These are phyloP conservation scores for Cnemophilus loriae DNA, from an alignment of 2,113 vertebrate species.

Conservation along the genomic window DNA sequence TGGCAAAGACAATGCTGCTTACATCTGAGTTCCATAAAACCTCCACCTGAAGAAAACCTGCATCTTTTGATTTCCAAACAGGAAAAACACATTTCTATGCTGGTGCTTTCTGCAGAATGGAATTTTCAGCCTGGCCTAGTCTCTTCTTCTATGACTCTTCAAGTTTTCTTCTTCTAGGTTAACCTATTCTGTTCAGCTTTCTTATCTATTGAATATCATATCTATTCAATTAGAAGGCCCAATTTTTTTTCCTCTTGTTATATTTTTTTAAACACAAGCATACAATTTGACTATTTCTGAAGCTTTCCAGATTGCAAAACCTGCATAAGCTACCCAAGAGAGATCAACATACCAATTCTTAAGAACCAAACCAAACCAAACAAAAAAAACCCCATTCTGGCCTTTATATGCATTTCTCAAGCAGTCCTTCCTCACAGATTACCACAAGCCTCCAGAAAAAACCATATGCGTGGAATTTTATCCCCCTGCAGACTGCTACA, in stretches of 20 bases:
- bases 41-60: neutral
- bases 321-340: neutral
- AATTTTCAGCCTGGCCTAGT: neutral
- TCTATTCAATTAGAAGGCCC: neutral
- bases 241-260: neutral
- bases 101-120: neutral
- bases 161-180: neutral
- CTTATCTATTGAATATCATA: neutral
- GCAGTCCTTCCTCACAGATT: neutral
- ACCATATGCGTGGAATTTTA: rapidly evolving
- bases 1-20: neutral
- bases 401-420: neutral
- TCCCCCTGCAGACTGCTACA: neutral
- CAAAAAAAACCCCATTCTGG: neutral
- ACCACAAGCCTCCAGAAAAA: neutral
- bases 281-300: neutral
- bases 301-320: neutral
- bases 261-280: neutral
- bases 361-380: neutral
- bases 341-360: neutral
- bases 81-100: neutral
- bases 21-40: neutral
- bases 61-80: neutral
- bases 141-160: neutral
- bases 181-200: neutral